These are phyloP conservation scores for Hyposoter didymator DNA, from an alignment of 2,888 invertebrate species.

Conservation along the genomic window DNA sequence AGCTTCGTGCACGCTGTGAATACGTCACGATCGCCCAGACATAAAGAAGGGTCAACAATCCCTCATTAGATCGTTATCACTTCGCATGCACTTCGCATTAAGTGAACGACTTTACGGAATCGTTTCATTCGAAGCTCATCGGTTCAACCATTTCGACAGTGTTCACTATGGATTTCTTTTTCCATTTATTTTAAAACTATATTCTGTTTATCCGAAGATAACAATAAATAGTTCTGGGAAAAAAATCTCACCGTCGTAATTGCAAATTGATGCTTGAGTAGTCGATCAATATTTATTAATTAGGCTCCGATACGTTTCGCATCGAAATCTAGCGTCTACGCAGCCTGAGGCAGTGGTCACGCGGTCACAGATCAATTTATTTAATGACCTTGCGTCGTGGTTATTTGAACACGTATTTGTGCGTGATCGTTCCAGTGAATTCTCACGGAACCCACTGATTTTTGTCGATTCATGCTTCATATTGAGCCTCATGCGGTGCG, in stretches of 20 bases:
- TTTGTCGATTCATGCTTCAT: conserved; percentile 21
- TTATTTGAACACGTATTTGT: conserved; percentile 32
- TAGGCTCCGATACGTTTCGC: background rate
- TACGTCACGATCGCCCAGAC: background rate
- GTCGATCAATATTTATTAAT: background rate
- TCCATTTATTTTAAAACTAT: too few species aligned
- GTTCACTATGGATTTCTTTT: background rate
- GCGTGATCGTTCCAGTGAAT: conserved; percentile 51
- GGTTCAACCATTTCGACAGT: background rate
- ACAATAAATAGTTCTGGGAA: too few species aligned
- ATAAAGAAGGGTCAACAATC: background rate
- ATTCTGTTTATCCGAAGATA: too few species aligned
- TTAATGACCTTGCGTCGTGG: conserved; percentile 40
- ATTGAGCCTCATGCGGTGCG: background rate
- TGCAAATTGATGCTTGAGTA: background rate
- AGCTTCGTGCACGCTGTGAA: conserved; percentile 17
- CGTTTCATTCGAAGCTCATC: background rate
- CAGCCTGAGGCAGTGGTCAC: background rate
- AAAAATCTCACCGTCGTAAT: background rate
- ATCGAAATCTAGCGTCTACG: background rate
- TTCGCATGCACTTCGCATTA: background rate
- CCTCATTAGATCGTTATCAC: background rate
- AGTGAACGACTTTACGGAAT: background rate
- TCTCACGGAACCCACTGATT: conserved; percentile 45
- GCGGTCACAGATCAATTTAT: conserved; percentile 29